Base-by-base conservation (phyloP, 2,888 invertebrate species). In the Peribatodes rhomboidaria region DNA sequence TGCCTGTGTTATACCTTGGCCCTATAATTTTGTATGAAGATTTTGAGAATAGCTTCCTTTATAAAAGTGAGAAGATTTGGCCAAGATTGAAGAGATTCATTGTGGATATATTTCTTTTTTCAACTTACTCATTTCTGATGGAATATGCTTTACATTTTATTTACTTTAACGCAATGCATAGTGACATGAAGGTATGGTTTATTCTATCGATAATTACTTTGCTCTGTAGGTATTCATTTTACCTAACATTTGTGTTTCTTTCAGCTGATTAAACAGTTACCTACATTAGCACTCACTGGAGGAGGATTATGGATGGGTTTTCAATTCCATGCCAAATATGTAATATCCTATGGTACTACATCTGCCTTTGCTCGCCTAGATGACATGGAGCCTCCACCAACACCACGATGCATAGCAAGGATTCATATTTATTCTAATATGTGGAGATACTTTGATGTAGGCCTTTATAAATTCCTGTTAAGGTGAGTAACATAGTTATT, bases 361-460 rank as follows among this genome's bases (percentile, higher is more conserved):
- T 94, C 96, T 53, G 95, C 95, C 54, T 94, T 98, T 78, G 96
- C 97, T 0, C 89, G 95, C 65, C 90, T 95, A 49, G 95, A 95
- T 70, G 89, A 94, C 20, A 92, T 96, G 56, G 95, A 97, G 65
- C 95, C 97, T 18, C 97, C 98, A 0, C 94, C 94, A 0, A 95
- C 95, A 50, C 98, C 98, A 2, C 95, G 96, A 75, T 99, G 99
- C 84, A 97, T 99, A 68, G 97, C 97, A 16, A 94, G 98, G 72
- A 96, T 99, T 69, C 97, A 98, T 99, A 99, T n/a, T n/a, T n/a
- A n/a, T n/a, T n/a, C n/a, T n/a, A n/a, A n/a, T n/a, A n/a, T n/a
- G n/a, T n/a, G n/a, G 99, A 97, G 98, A 90, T 95, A 97, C 85
- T 99, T 99, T 92, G 99, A 99, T 92, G 95, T 96, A 77, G 99